These are phyloP conservation scores for Pyrrhura leucotis DNA, from an alignment of 2,797 vertebrate genomes.

Conservation along the genomic window DNA sequence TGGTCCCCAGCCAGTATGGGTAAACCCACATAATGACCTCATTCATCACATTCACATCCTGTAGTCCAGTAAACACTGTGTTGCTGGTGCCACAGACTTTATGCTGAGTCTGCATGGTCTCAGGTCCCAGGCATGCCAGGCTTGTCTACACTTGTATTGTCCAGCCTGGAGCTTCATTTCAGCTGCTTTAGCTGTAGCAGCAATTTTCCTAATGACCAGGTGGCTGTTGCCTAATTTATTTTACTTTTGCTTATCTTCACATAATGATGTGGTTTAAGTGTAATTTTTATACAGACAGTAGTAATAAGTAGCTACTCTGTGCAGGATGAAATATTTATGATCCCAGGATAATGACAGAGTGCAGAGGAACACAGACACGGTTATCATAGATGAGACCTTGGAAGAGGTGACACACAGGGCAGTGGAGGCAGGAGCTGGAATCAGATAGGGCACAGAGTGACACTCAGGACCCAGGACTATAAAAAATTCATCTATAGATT, in stretches of 20 bases:
- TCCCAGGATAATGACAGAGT: not conserved
- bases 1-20: not conserved
- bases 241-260: conserved; percentile 30
- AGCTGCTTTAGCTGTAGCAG: conserved; percentile 44
- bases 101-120: conserved; percentile 8
- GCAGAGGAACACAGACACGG: not conserved
- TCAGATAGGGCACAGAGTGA: not conserved
- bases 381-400: accelerated
- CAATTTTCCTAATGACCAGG: conserved; percentile 56
- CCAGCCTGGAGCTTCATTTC: not conserved
- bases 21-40: not conserved
- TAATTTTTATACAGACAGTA: conserved; percentile 3
- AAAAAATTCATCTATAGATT: not conserved
- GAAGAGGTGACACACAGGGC: not conserved
- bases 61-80: not conserved
- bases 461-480: not conserved
- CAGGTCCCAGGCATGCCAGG: not conserved
- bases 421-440: accelerated
- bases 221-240: conserved; percentile 36
- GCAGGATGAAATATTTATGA: conserved; percentile 37
- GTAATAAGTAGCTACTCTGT: not conserved
- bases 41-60: not conserved
- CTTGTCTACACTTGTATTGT: not conserved
- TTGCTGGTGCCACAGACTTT: not conserved
- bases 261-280: not conserved